Evolutionary conservation across 2,113 vertebrate genomes (phyloP).

Genomic region (Pseudolaguvia tuberculata): DNA sequence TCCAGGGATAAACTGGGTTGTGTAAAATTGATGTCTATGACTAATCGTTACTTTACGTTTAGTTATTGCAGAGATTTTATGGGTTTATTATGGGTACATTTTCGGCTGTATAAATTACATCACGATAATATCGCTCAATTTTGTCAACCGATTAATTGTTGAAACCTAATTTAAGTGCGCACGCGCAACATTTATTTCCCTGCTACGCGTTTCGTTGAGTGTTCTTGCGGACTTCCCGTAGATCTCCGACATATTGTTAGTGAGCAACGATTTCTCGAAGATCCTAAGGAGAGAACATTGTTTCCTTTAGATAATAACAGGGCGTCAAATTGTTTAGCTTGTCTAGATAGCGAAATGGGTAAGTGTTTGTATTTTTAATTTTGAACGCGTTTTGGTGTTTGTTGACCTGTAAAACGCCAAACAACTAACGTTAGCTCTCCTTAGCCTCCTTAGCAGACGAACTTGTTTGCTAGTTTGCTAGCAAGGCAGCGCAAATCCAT

Average conservation of each 20-base stretch:
- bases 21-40: background rate
- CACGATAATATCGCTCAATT: background rate
- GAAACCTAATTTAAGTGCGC: background rate
- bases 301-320: slow-evolving; percentile 39
- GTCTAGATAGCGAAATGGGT: slow-evolving; percentile 63
- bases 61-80: background rate
- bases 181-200: background rate
- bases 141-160: background rate
- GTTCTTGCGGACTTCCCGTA: slow-evolving; percentile 55
- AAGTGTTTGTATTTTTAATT: slow-evolving; percentile 37
- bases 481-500: background rate
- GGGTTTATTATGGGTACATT: background rate
- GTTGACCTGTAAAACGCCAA: background rate
- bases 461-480: background rate
- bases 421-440: background rate
- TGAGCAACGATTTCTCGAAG: slow-evolving; percentile 60
- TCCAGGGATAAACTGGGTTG: background rate
- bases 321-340: slow-evolving; percentile 4
- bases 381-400: background rate
- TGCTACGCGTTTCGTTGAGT: slow-evolving; percentile 34
- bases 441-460: slow-evolving; percentile 4
- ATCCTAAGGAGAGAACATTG: slow-evolving; percentile 49
- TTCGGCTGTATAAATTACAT: background rate
- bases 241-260: slow-evolving; percentile 71
- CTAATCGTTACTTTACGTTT: background rate